These are phyloP conservation scores for Acipenser ruthenus DNA, from an alignment of 2,797 vertebrate species.

Conservation along the genomic window DNA sequence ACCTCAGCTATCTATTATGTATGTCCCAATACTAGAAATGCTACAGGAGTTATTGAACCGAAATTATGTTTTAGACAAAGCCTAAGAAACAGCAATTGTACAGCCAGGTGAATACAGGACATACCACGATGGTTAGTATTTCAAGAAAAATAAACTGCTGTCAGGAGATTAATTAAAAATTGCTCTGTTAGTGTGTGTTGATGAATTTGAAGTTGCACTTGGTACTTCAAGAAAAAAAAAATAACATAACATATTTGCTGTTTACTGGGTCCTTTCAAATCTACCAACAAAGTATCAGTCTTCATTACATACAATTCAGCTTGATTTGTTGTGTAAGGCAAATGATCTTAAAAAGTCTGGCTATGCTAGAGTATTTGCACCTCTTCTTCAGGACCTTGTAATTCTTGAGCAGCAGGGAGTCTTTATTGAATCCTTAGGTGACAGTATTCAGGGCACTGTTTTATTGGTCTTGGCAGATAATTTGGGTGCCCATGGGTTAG, in stretches of 20 bases:
- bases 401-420: slow-evolving; percentile 5
- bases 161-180: slow-evolving; percentile 7
- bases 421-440: slow-evolving; percentile 1
- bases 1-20: slow-evolving; percentile 10
- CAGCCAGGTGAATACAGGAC: slow-evolving; percentile 10
- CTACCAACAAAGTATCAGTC: slow-evolving; percentile 14
- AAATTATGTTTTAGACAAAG: slow-evolving; percentile 16
- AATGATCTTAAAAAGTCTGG: slow-evolving; percentile 2
- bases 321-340: slow-evolving; percentile 17
- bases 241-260: slow-evolving; percentile 18
- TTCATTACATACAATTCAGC: slow-evolving; percentile 12
- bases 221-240: slow-evolving; percentile 10
- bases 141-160: slow-evolving; percentile 10
- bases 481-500: background rate
- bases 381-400: slow-evolving; percentile 11
- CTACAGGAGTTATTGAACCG: slow-evolving; percentile 12
- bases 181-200: slow-evolving; percentile 17
- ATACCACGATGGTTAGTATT: slow-evolving; percentile 14
- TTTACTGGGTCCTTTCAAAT: background rate
- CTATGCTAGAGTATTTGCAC: no score
- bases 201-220: slow-evolving; percentile 18
- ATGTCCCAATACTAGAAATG: slow-evolving; percentile 16
- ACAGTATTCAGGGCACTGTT: background rate
- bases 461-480: no score
- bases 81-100: slow-evolving; percentile 2